These are phyloP conservation scores for Cynodonichthys magdalenae DNA, from an alignment of 2,797 vertebrate genomes.

Conservation along the genomic window DNA sequence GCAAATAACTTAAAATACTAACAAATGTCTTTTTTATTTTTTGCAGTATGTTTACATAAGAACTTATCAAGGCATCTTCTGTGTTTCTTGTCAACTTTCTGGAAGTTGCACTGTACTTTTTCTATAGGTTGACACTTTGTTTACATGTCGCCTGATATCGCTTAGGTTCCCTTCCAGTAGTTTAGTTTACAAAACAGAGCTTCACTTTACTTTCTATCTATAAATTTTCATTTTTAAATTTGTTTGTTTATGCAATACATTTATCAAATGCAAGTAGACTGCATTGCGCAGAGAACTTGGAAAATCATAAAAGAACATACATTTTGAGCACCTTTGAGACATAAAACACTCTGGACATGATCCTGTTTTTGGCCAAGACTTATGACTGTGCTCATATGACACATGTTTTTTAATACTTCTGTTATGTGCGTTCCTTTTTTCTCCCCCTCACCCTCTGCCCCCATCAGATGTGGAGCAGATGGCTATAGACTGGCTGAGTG, in stretches of 20 bases:
- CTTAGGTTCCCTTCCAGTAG: background rate
- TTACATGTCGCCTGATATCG: too few species aligned
- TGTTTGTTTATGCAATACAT: background rate
- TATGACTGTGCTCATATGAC: slow-evolving; percentile 9
- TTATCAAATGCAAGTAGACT: slow-evolving; percentile 22
- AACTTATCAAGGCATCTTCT: too few species aligned
- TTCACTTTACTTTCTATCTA: slow-evolving; percentile 23
- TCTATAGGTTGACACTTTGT: too few species aligned
- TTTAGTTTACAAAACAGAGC: slow-evolving; percentile 9
- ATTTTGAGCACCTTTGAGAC: background rate
- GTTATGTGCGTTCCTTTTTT: slow-evolving; percentile 1
- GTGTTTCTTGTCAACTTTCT: too few species aligned
- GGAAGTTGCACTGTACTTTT: too few species aligned
- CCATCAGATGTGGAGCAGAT: slow-evolving; percentile 94
- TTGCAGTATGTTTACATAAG: too few species aligned
- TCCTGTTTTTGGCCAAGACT: slow-evolving; percentile 9
- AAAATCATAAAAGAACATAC: slow-evolving; percentile 29
- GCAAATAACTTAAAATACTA: background rate
- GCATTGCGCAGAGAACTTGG: slow-evolving; percentile 23
- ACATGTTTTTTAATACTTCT: slow-evolving; percentile 20
- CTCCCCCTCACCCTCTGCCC: slow-evolving; percentile 9
- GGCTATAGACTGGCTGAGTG: slow-evolving; percentile 98
- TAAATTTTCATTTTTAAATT: slow-evolving; percentile 19
- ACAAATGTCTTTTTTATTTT: too few species aligned
- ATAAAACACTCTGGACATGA: slow-evolving; percentile 22